Evolutionary conservation across 2,113 vertebrate species (phyloP).

Genomic region (Xenopus tropicalis): DNA sequence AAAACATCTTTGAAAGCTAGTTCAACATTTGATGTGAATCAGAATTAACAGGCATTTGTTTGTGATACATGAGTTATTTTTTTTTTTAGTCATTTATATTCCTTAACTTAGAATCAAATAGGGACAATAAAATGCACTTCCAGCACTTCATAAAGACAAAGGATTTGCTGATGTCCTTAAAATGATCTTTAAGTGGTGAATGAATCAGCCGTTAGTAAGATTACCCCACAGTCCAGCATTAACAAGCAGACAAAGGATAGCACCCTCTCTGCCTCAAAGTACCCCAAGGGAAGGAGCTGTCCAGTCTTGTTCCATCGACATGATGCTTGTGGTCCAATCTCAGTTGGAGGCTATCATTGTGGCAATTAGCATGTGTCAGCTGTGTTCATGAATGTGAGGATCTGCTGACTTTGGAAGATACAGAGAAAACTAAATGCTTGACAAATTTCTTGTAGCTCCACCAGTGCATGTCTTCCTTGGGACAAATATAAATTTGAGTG

Average conservation of each 20-base stretch:
- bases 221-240: constrained; percentile 20
- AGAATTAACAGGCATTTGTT: too few species aligned
- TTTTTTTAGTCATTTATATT: too few species aligned
- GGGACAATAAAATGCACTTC: not conserved
- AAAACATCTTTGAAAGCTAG: too few species aligned
- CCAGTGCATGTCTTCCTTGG: not conserved
- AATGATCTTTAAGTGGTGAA: constrained; percentile 23
- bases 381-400: constrained; percentile 27
- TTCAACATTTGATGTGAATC: too few species aligned
- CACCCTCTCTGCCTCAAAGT: constrained; percentile 6
- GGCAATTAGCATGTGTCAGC: constrained; percentile 29
- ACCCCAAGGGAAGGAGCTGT: constrained; percentile 20
- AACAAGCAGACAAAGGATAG: constrained; percentile 12
- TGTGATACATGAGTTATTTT: too few species aligned
- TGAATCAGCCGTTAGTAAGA: constrained; percentile 24
- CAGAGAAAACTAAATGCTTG: constrained; percentile 16
- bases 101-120: too few species aligned
- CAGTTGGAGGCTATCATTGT: constrained; percentile 26
- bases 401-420: constrained; percentile 21
- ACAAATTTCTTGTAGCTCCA: constrained; percentile 24
- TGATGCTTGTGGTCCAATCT: constrained; percentile 30
- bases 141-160: constrained; percentile 14
- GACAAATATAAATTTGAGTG: constrained; percentile 1
- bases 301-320: constrained; percentile 8
- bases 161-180: constrained; percentile 20